Evolutionary conservation across 1,140 invertebrate genomes (phyloP).

Genomic region (Neodiprion lecontei): DNA sequence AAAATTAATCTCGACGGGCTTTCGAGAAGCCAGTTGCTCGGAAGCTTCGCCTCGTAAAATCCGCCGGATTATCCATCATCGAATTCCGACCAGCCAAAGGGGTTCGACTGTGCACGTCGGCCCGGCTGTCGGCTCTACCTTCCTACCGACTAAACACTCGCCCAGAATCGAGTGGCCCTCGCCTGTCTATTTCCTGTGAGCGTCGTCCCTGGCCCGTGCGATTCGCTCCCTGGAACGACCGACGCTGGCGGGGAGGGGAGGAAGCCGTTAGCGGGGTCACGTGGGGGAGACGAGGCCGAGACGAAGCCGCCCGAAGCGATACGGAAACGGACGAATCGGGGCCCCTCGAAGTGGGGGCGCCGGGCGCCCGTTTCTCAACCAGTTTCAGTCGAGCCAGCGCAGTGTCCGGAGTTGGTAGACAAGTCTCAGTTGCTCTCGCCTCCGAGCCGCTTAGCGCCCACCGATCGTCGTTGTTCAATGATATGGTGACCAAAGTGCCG

Average conservation of each 20-base stretch:
- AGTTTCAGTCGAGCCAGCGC: conserved; percentile 52
- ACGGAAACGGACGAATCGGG: conserved; percentile 30
- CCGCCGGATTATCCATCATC: too few relatives aligned
- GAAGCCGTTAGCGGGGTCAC: conserved; percentile 12
- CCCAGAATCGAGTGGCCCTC: conserved; percentile 3
- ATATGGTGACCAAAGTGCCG: conserved; percentile 8
- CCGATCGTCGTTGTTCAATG: not conserved
- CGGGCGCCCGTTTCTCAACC: conserved; percentile 33
- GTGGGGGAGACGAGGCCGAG: not conserved
- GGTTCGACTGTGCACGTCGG: too few relatives aligned
- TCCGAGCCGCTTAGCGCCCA: conserved; percentile 30
- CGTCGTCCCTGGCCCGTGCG: conserved; percentile 4
- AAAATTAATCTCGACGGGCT: too few relatives aligned
- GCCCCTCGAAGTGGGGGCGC: conserved; percentile 12
- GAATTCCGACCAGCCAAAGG: too few relatives aligned
- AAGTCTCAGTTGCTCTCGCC: conserved; percentile 27
- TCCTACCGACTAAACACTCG: not conserved
- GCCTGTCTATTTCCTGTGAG: conserved; percentile 11
- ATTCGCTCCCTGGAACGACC: not conserved
- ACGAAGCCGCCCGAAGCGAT: conserved; percentile 19
- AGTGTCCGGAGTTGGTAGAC: conserved; percentile 47
- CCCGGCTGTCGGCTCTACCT: not conserved
- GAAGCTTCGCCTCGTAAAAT: too few relatives aligned
- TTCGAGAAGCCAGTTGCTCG: too few relatives aligned
- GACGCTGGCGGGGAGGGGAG: conserved; percentile 8